A percentile compares a stretch with the other conserved stretches of the same genome.
phyloP scores from a whole-genome alignment of 2,888 invertebrate genomes.

The Himalopsyche kuldschensis region DNA sequence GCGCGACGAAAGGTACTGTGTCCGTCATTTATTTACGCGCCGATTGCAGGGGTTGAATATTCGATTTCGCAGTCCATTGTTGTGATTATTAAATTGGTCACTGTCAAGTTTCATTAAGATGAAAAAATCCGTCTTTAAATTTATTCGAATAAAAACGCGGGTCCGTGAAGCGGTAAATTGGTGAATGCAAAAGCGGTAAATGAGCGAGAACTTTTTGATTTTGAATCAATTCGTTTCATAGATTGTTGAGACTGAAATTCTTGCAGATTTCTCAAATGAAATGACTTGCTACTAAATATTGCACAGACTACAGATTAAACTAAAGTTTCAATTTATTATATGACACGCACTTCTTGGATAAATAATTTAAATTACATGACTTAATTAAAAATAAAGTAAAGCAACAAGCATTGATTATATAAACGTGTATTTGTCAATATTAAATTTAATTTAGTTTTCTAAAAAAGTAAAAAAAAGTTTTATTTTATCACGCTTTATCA shows the following conservation, averaged over 20 bases:
- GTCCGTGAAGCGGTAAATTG: not conserved
- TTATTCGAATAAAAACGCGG: not conserved
- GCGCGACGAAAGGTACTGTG: not conserved
- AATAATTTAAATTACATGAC: no score
- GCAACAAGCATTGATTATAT: no score
- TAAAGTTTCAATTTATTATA: no score
- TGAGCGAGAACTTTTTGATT: not conserved
- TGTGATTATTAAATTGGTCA: constrained; percentile 1
- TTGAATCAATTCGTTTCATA: not conserved
- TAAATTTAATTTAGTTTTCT: no score
- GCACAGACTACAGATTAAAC: no score
- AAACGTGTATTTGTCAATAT: no score
- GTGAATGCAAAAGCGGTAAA: not conserved
- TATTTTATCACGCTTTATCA: no score
- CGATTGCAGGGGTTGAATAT: constrained; percentile 5
- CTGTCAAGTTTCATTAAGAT: not conserved
- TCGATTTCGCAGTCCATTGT: not conserved
- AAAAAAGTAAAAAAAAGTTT: no score
- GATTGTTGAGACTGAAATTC: not conserved
- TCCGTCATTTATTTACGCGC: constrained; percentile 1
- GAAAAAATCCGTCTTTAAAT: not conserved
- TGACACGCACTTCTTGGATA: no score
- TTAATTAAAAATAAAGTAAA: no score
- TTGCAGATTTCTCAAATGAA: no score
- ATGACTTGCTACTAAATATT: no score